phyloP scores from a whole-genome alignment of 2,888 invertebrate genomes.

The Cantharis lateralis region DNA sequence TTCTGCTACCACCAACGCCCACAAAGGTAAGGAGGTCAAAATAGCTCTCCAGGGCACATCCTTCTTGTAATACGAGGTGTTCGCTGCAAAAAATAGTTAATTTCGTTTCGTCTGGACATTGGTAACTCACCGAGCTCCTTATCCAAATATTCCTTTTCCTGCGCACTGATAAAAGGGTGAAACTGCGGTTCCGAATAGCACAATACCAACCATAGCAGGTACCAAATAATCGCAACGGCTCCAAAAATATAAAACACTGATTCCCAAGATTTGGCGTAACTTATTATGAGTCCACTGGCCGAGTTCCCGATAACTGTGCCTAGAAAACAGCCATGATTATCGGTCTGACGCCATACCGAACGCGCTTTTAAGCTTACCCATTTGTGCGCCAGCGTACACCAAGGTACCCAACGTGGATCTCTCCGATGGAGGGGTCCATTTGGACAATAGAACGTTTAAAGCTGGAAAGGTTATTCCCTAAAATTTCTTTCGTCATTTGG shows the following conservation, averaged over 20 bases:
- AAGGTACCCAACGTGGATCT: slow-evolving; percentile 77
- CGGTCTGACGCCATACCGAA: background rate
- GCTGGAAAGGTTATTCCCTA: slow-evolving; percentile 71
- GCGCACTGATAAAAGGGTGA: slow-evolving; percentile 74
- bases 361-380: slow-evolving; percentile 48
- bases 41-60: slow-evolving; percentile 62
- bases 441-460: slow-evolving; percentile 76
- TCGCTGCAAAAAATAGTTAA: background rate
- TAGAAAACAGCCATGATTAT: background rate
- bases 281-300: slow-evolving; percentile 69
- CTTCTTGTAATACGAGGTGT: background rate
- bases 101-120: background rate
- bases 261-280: slow-evolving; percentile 70
- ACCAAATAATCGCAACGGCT: slow-evolving; percentile 73
- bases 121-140: slow-evolving; percentile 63
- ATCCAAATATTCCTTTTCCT: slow-evolving; percentile 69
- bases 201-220: slow-evolving; percentile 53
- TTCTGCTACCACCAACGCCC: slow-evolving; percentile 76
- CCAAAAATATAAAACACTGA: slow-evolving; percentile 84
- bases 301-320: slow-evolving; percentile 56
- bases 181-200: slow-evolving; percentile 64
- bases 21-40: slow-evolving; percentile 69
- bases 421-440: slow-evolving; percentile 81
- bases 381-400: slow-evolving; percentile 79
- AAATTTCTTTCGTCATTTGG: slow-evolving; percentile 42